A percentile compares a stretch with the other conserved stretches of the same genome.
phyloP scores from a whole-genome alignment of 2,888 invertebrate genomes.

The Panzeria rudis region DNA sequence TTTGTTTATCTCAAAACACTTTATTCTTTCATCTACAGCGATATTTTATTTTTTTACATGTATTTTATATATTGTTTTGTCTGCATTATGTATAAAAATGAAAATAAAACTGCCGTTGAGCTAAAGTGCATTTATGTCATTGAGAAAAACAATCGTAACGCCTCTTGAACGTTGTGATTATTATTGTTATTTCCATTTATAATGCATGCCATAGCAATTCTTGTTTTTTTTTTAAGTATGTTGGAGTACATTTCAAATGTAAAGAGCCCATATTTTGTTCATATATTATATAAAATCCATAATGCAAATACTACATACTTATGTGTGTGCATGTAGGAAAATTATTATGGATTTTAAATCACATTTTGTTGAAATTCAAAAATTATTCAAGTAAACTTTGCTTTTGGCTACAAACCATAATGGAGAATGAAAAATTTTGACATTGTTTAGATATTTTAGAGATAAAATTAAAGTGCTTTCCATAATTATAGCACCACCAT shows the following conservation, averaged over 20 bases:
- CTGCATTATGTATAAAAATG: constrained; percentile 41
- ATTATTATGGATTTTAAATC: constrained; percentile 21
- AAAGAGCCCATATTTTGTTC: constrained; percentile 51
- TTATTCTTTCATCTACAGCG: constrained; percentile 48
- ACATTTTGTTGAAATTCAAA: constrained; percentile 1
- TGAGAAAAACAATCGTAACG: constrained; percentile 79
- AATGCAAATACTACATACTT: background rate
- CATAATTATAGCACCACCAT: background rate
- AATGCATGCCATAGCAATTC: constrained; percentile 64
- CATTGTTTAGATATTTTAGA: background rate
- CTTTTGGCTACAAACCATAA: background rate
- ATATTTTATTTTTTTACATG: constrained; percentile 16
- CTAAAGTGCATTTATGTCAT: constrained; percentile 78
- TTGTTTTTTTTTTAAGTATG: constrained; percentile 25
- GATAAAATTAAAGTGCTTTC: background rate
- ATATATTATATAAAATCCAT: constrained; percentile 71
- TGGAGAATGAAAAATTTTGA: background rate
- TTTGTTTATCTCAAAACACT: constrained; percentile 38
- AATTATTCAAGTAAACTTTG: constrained; percentile 16
- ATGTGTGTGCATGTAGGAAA: background rate
- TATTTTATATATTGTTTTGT: constrained; percentile 56
- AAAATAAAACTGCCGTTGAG: constrained; percentile 61
- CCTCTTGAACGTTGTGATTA: constrained; percentile 82
- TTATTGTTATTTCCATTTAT: constrained; percentile 81
- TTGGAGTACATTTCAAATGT: constrained; percentile 54